Conservation (phyloP, 2,797 vertebrate genomes). For the Acestrorhynchus altus region DNA sequence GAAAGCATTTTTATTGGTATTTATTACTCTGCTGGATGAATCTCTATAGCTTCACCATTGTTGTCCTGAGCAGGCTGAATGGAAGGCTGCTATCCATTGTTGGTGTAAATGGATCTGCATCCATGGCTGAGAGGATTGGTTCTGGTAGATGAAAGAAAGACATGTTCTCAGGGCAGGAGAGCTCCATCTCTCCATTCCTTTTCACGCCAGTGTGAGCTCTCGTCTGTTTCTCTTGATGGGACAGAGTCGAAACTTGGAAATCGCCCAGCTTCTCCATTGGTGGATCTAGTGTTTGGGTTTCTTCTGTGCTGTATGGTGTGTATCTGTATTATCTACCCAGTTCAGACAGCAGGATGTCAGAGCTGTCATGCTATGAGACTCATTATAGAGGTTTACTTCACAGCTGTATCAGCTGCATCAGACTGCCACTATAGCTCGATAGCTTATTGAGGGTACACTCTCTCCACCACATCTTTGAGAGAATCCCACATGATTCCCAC, state of each 20-base stretch:
- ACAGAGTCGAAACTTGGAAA: neutral
- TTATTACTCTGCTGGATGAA: slow-evolving; percentile 49
- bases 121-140: slow-evolving; percentile 47
- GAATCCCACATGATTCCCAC: no score
- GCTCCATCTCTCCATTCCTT: neutral
- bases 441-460: no score
- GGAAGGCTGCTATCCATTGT: slow-evolving; percentile 28
- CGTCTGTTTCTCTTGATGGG: neutral
- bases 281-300: no score
- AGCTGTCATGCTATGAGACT: no score
- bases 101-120: slow-evolving; percentile 42
- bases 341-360: no score
- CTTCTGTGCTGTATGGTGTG: no score
- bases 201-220: neutral
- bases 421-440: neutral
- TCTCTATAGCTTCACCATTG: slow-evolving; percentile 38
- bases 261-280: no score
- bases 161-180: slow-evolving; percentile 3
- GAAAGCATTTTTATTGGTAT: slow-evolving; percentile 52
- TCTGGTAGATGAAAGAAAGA: slow-evolving; percentile 29
- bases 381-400: neutral
- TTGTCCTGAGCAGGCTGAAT: slow-evolving; percentile 47
- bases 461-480: no score
- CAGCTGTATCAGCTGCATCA: neutral
- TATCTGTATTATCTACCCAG: no score